Percentiles rank a stretch among this genome's conserved stretches.
phyloP scores from a whole-genome alignment of 2,888 invertebrate species.

The Sarcophaga rosellei region DNA sequence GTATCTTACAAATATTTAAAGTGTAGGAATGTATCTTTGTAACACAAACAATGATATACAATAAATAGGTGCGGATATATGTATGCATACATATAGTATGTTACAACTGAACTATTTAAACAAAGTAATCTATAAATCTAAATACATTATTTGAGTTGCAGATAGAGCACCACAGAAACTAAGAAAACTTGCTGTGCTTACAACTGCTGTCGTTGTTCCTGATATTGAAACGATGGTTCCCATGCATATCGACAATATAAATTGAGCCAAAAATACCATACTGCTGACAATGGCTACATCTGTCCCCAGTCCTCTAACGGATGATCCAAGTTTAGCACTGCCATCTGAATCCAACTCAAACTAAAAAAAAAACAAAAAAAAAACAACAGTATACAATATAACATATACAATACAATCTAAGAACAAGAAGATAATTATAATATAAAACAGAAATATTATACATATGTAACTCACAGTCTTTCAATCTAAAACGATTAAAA shows the following conservation, averaged over 20 bases:
- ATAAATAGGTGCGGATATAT: background rate
- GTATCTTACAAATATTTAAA: too few species aligned
- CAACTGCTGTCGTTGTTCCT: slow-evolving; percentile 94
- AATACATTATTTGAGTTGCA: slow-evolving; percentile 94
- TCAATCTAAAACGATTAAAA: too few species aligned
- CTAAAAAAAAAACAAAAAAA: slow-evolving; percentile 79
- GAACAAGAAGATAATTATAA: too few species aligned
- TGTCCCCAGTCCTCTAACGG: slow-evolving; percentile 94
- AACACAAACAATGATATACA: too few species aligned
- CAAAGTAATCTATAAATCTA: slow-evolving; percentile 86
- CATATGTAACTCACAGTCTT: too few species aligned
- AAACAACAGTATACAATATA: background rate
- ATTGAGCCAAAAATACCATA: slow-evolving; percentile 98
- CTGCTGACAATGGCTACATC: slow-evolving; percentile 97
- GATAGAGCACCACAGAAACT: slow-evolving; percentile 92
- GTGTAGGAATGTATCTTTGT: too few species aligned
- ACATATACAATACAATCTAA: background rate
- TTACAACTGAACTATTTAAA: slow-evolving; percentile 7
- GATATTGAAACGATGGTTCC: slow-evolving; percentile 90
- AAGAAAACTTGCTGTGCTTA: slow-evolving; percentile 91
- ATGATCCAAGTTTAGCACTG: slow-evolving; percentile 83
- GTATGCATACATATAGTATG: background rate
- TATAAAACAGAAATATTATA: too few species aligned
- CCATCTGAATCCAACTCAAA: slow-evolving; percentile 84
- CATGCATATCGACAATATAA: slow-evolving; percentile 92